Evolutionary conservation across 1,140 invertebrate genomes (phyloP).

Genomic region (Parasteatoda tepidariorum): DNA sequence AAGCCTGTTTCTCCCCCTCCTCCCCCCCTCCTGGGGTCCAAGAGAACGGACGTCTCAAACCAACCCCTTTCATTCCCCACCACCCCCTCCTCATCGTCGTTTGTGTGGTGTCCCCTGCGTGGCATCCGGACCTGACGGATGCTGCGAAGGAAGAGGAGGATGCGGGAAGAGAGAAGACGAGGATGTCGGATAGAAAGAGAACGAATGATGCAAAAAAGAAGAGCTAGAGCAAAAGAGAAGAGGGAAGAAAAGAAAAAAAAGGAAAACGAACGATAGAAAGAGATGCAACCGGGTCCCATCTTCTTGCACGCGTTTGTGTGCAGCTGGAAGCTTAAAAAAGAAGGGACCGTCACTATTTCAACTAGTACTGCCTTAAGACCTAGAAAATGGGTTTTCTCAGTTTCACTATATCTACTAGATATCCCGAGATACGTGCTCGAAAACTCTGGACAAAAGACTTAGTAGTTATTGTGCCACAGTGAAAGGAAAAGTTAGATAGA

Average conservation of each 20-base stretch:
- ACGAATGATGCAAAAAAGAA: conserved; percentile 1
- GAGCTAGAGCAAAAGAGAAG: background rate
- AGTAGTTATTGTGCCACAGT: too few relatives aligned
- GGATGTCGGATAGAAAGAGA: conserved; percentile 8
- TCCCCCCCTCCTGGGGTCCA: background rate
- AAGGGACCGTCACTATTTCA: conserved; percentile 26
- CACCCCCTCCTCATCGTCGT: conserved; percentile 1
- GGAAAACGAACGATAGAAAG: conserved; percentile 11
- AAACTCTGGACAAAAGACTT: too few relatives aligned
- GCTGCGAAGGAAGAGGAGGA: conserved; percentile 19
- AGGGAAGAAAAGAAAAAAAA: background rate
- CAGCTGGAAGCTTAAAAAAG: conserved; percentile 5
- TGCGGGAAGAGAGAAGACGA: background rate
- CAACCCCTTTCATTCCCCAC: background rate
- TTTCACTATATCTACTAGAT: too few relatives aligned
- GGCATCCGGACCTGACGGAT: conserved; percentile 51
- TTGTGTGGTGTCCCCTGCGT: conserved; percentile 46
- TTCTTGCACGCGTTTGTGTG: conserved; percentile 18
- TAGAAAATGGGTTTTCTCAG: background rate
- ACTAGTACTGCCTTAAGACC: conserved; percentile 29
- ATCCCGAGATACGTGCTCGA: too few relatives aligned
- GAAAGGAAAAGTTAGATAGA: too few relatives aligned
- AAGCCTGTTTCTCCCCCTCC: background rate
- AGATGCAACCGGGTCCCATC: conserved; percentile 12
- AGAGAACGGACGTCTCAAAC: conserved; percentile 18